A percentile compares a stretch with the other conserved stretches of the same genome.
Conservation (phyloP, 2,113 vertebrate genomes). For the Galeopterus variegatus region DNA sequence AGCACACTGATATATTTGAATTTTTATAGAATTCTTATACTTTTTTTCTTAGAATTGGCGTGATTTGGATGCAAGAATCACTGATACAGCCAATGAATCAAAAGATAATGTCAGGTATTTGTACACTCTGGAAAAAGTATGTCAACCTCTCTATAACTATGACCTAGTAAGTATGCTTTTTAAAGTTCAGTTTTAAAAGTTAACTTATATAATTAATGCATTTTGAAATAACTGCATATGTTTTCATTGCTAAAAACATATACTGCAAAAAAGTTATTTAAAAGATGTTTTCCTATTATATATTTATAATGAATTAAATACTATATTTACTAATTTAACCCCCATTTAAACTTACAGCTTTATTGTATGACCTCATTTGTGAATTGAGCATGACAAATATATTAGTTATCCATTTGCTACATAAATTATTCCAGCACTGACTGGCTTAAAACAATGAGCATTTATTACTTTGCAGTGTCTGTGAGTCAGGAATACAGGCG, state of each 20-base stretch:
- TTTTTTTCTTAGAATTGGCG: slow-evolving; percentile 89
- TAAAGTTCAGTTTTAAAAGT: not conserved
- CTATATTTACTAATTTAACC: not conserved
- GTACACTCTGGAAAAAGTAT: slow-evolving; percentile 90
- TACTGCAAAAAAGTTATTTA: not conserved
- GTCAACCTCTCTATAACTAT: slow-evolving; percentile 91
- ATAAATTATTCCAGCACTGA: not conserved
- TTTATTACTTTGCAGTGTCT: not conserved
- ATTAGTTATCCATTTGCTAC: not conserved
- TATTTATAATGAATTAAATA: not conserved
- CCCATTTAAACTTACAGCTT: not conserved
- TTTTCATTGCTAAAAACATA: not conserved
- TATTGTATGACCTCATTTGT: slow-evolving; percentile 15
- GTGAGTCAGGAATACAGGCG: not conserved
- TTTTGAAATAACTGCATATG: slow-evolving; percentile 27
- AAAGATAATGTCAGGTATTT: slow-evolving; percentile 94
- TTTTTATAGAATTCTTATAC: slow-evolving; percentile 67
- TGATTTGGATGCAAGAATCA: slow-evolving; percentile 91
- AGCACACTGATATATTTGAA: not conserved
- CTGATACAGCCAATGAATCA: slow-evolving; percentile 92
- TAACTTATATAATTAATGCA: not conserved
- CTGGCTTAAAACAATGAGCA: not conserved
- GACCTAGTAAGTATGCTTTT: slow-evolving; percentile 91
- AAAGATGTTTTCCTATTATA: slow-evolving; percentile 40
- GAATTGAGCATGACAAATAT: not conserved